A percentile compares a stretch with the other conserved stretches of the same genome.
Conservation (phyloP, 2,888 invertebrate genomes). For the Oligia strigilis region DNA sequence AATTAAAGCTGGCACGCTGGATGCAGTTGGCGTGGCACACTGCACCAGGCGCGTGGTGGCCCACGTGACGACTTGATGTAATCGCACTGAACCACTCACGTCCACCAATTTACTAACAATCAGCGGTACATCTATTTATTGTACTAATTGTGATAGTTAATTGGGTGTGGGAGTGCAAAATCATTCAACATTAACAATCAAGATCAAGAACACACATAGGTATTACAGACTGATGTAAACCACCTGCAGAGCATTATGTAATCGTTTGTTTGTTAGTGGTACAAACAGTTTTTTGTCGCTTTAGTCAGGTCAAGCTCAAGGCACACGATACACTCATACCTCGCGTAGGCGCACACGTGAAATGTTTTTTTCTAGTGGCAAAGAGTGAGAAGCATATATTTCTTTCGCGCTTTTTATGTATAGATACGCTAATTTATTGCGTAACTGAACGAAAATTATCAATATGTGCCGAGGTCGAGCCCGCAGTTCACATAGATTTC, state of each 20-base stretch:
- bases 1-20: slow-evolving; percentile 72
- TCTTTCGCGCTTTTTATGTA: slow-evolving; percentile 28
- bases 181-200: slow-evolving; percentile 46
- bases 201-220: slow-evolving; percentile 57
- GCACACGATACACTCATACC: slow-evolving; percentile 62
- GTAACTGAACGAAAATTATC: slow-evolving; percentile 59
- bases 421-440: slow-evolving; percentile 24
- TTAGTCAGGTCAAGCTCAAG: slow-evolving; percentile 81
- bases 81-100: slow-evolving; percentile 47
- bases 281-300: slow-evolving; percentile 64
- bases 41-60: slow-evolving; percentile 66
- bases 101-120: slow-evolving; percentile 49
- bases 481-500: slow-evolving; percentile 35
- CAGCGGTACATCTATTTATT: slow-evolving; percentile 44
- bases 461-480: slow-evolving; percentile 56
- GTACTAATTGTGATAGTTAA: slow-evolving; percentile 52
- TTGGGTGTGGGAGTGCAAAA: slow-evolving; percentile 55
- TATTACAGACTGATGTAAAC: slow-evolving; percentile 56
- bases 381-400: slow-evolving; percentile 22
- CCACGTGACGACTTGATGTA: slow-evolving; percentile 71
- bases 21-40: slow-evolving; percentile 70
- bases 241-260: slow-evolving; percentile 74
- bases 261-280: slow-evolving; percentile 71
- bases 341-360: slow-evolving; percentile 35
- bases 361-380: slow-evolving; percentile 29